These are phyloP conservation scores for Unio pictorum DNA, from an alignment of 2,888 invertebrate genomes.

Conservation along the genomic window DNA sequence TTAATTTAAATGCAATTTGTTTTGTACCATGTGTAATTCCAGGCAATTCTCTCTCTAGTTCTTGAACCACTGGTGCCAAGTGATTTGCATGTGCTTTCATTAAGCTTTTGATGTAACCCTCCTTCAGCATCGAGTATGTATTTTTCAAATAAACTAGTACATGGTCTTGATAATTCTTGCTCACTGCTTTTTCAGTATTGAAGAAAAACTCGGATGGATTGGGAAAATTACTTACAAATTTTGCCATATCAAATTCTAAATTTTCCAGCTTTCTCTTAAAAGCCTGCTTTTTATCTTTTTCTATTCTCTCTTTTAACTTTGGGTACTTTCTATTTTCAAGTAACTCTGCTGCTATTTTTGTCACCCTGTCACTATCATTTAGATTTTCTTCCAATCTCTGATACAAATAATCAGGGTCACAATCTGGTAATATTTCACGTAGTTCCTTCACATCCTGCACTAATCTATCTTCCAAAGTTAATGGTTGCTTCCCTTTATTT, in stretches of 20 bases:
- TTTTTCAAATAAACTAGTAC: constrained; percentile 47
- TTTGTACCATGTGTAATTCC: constrained; percentile 17
- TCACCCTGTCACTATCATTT: constrained; percentile 45
- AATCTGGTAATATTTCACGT: constrained; percentile 60
- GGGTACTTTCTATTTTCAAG: constrained; percentile 60
- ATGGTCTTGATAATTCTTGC: constrained; percentile 55
- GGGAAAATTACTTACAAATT: constrained; percentile 62
- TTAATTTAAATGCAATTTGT: not conserved
- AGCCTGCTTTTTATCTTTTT: constrained; percentile 37
- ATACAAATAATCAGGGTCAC: constrained; percentile 64
- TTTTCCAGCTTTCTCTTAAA: constrained; percentile 37
- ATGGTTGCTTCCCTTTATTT: constrained; percentile 27
- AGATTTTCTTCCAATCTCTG: constrained; percentile 44
- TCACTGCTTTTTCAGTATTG: constrained; percentile 46
- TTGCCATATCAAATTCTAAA: constrained; percentile 46
- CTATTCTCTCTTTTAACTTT: constrained; percentile 51
- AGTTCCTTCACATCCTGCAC: constrained; percentile 55
- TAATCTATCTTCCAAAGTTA: constrained; percentile 28
- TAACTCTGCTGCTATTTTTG: constrained; percentile 51
- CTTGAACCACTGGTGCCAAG: constrained; percentile 40
- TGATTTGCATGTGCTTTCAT: constrained; percentile 50
- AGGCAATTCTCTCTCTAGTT: constrained; percentile 36
- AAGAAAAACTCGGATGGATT: constrained; percentile 56
- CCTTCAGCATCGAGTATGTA: constrained; percentile 50
- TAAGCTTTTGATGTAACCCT: constrained; percentile 46